Evolutionary conservation across 1,140 invertebrate genomes (phyloP).

Genomic region (Micrasema minimum): DNA sequence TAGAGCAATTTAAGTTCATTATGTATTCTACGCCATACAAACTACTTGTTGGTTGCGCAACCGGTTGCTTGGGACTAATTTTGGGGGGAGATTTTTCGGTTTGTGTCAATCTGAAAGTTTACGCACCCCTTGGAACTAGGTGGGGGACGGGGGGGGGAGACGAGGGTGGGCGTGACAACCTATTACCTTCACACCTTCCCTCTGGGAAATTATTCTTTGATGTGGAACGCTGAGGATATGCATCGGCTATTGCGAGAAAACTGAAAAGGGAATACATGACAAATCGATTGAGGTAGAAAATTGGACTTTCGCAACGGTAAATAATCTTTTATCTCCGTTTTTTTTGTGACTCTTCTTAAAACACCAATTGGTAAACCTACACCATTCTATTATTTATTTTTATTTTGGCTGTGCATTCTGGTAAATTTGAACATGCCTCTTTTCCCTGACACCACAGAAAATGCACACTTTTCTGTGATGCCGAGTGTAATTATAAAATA

Average conservation of each 20-base stretch:
- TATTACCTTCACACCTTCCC: constrained; percentile 47
- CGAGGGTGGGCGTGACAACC: constrained; percentile 43
- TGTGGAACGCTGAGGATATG: constrained; percentile 29
- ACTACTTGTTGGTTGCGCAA: constrained; percentile 8
- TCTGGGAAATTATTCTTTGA: constrained; percentile 50
- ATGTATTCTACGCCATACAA: neutral
- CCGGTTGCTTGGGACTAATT: constrained; percentile 7
- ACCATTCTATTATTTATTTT: too few species aligned
- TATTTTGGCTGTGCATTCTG: too few species aligned
- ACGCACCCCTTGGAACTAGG: neutral
- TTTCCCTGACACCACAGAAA: too few species aligned
- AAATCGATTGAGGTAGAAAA: constrained; percentile 22
- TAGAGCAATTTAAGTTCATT: too few species aligned
- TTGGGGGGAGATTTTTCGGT: neutral
- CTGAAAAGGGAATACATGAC: constrained; percentile 26
- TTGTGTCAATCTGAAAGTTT: constrained; percentile 9
- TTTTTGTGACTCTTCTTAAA: too few species aligned
- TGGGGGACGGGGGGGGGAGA: neutral
- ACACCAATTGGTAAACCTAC: too few species aligned
- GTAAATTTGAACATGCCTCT: too few species aligned
- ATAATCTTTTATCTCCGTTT: too few species aligned
- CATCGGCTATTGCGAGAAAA: constrained; percentile 26
- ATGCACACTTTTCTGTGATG: too few species aligned
- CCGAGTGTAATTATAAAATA: too few species aligned
- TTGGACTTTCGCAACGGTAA: neutral